Evolutionary conservation across 2,888 invertebrate species (phyloP), one percentile per base, ranked within the genome.

Genomic region (Pristionchus mayeri): DNA sequence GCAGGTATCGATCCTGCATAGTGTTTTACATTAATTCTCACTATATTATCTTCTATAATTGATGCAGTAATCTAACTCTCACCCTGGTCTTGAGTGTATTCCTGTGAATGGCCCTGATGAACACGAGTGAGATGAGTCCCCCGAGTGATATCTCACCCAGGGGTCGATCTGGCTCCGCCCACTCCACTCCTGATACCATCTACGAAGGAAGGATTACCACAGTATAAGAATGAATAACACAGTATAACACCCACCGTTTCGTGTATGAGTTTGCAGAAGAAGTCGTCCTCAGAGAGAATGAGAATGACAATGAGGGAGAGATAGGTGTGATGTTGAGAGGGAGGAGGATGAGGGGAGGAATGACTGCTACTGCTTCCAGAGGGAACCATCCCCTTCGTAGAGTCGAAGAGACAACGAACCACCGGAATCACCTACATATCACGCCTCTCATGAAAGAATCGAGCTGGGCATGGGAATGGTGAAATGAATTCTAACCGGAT

Each of bases 281-380:
- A 94, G 89, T 98, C 97, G 93, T 99, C 98, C 94, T 99, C 99
- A 57, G 97, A 98, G 7, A 99, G 94, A 90, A 99, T 98, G 3
- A 99, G 95, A 44, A 99, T 94, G 50, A 98, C 96, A 87, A 99
- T 99, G 3, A 99, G 95, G 0, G 98, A 97, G 97, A 99, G 98
- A 94, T 99, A 99, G 89, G 98, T 98, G 93, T 98, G 98, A 94
- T 98, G 98, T 40, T 84, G 84, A n/a, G 75, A 71, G 24, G 84
- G 84, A 3, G 34, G 50, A 21, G 81, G 48, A 37, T 60, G 18
- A 27, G 81, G 37, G 9, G 81, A 44, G 24, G 63, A 63, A 13
- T 6, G 37, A 40, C 3, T 7, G 24, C 6, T 1, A 16, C 30
- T 9, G 37, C 48, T 30, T 18, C 44, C 48, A 21, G 76, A 30